Evolutionary conservation across 2,888 invertebrate genomes (phyloP), one percentile per base, ranked within the genome.

Genomic region (Tortrix viridana): DNA sequence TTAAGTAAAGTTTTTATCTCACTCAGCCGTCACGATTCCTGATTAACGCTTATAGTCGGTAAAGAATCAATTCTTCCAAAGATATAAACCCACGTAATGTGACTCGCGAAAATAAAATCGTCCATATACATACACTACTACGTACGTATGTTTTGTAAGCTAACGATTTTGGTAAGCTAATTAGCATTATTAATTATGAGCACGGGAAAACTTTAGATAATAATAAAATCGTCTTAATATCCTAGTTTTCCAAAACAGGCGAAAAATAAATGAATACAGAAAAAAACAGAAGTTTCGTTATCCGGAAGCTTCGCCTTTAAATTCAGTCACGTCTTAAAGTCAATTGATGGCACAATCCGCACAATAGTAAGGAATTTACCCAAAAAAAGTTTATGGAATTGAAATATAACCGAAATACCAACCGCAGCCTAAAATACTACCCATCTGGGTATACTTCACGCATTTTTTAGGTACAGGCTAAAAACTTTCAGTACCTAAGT

Each of bases 281-380:
- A 48, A 37, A 38, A 18, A 50, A 32, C 14, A 37, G 49, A 56
- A 56, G 18, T 50, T 49, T 32, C 43, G 49, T 56, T 56, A 50
- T 55, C 55, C 44, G 55, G 48, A 59, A 56, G 19, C 60, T 18
- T 14, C 43, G 58, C 18, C 48, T n/a, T 7, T 18, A 49, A 54
- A 55, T 47, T 61, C 55, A 54, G 61, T 61, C 61, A 61, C 61
- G 61, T 59, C 47, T 37, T 22, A 6, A 32, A 37, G 19, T 37
- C 19, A 37, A 60, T 60, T 43, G 55, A 50, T 23, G 49, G 60
- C 43, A 56, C 55, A 61, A 55, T 58, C 23, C 49, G 54, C 43
- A 55, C 55, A 61, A 55, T 53, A 52, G 47, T 63, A 50, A 23
- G 16, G 49, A 50, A 18, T 44, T 61, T 49, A 43, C 22, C n/a